A percentile compares a stretch with the other conserved stretches of the same genome.
Conservation (phyloP, 2,888 invertebrate species). For the Noctuana brunneofusca region DNA sequence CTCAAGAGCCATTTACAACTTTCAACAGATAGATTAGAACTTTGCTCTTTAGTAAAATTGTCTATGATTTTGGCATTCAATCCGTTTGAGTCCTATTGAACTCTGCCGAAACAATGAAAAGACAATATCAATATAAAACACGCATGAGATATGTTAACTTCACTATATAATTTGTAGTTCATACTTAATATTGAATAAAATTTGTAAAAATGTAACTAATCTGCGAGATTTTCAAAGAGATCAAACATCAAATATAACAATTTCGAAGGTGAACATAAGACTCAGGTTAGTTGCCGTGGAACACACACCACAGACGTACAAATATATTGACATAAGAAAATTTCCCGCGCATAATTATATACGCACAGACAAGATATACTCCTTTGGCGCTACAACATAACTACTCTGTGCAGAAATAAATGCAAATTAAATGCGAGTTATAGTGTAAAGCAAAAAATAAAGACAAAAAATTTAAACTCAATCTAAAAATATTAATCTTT, state of each 20-base stretch:
- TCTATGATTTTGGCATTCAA: not conserved
- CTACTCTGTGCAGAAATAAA: not conserved
- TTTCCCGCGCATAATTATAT: not conserved
- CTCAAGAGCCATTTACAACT: not conserved
- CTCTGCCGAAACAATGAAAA: slow-evolving; percentile 41
- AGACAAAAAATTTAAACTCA: not conserved
- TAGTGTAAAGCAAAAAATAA: not conserved
- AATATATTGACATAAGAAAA: not conserved
- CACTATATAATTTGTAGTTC: slow-evolving; percentile 53
- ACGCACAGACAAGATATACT: not conserved
- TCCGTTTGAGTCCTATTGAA: slow-evolving; percentile 32
- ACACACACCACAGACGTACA: slow-evolving; percentile 39
- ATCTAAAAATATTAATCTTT: not conserved
- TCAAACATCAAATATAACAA: slow-evolving; percentile 40
- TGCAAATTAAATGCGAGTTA: slow-evolving; percentile 4
- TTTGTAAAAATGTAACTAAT: slow-evolving; percentile 43
- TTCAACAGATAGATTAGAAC: not conserved
- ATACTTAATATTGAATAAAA: slow-evolving; percentile 49
- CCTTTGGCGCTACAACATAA: not conserved
- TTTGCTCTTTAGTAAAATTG: not conserved
- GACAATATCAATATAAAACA: slow-evolving; percentile 53
- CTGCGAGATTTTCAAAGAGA: slow-evolving; percentile 40
- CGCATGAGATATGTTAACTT: slow-evolving; percentile 67
- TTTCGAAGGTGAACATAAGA: slow-evolving; percentile 36
- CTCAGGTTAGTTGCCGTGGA: slow-evolving; percentile 34